A percentile compares a stretch with the other conserved stretches of the same genome.
Evolutionary conservation across 2,797 vertebrate species (phyloP).

Genomic region (Thripadectes ignobilis): DNA sequence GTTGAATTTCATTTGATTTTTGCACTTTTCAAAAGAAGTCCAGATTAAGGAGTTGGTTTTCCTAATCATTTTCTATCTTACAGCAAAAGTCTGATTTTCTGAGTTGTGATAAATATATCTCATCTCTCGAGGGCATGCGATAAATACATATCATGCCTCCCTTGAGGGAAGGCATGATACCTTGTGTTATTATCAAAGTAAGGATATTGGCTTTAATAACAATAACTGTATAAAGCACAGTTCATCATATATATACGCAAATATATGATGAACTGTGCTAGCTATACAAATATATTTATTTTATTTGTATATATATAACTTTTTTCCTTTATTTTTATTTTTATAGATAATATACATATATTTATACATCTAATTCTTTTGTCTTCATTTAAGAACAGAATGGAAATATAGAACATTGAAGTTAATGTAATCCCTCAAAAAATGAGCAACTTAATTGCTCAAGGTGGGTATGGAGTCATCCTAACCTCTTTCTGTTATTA

Average conservation of each 20-base stretch:
- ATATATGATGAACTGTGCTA: neutral
- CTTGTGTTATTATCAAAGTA: neutral
- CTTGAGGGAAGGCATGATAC: neutral
- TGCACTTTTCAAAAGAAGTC: neutral
- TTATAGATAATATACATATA: neutral
- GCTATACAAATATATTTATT: neutral
- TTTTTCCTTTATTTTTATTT: neutral
- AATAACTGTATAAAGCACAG: neutral
- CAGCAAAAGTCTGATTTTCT: neutral
- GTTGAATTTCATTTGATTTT: neutral
- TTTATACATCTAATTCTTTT: neutral
- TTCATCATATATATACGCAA: neutral
- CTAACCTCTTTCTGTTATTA: neutral
- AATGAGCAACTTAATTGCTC: neutral
- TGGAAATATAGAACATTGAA: neutral
- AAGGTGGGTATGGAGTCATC: neutral
- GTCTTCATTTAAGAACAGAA: neutral
- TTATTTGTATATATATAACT: neutral
- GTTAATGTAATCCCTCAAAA: neutral
- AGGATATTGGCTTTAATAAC: neutral
- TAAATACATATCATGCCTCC: neutral
- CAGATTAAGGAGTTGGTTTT: neutral
- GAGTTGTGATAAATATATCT: neutral
- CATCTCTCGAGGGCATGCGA: neutral
- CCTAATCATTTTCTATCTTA: fast-evolving